Percentiles rank a stretch among this genome's conserved stretches.
Conservation (phyloP, 2,888 invertebrate species). For the Spilosoma lubricipeda region DNA sequence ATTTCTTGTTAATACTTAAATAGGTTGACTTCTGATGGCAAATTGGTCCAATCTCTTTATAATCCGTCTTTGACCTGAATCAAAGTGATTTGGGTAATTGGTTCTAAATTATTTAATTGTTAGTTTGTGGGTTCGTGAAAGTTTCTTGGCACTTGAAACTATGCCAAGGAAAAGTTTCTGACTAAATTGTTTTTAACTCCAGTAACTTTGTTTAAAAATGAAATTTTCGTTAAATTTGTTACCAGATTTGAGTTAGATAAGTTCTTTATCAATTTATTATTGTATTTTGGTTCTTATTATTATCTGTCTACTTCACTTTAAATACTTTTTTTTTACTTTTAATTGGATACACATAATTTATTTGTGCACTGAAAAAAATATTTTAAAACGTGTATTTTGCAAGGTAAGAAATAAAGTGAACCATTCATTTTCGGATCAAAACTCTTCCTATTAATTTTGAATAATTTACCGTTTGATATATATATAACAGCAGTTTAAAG, state of each 20-base stretch:
- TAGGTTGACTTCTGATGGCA: background rate
- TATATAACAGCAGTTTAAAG: no score
- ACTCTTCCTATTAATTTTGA: no score
- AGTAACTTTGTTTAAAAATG: background rate
- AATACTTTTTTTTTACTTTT: no score
- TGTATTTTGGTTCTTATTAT: background rate
- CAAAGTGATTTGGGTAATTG: slow-evolving; percentile 15
- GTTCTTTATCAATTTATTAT: background rate
- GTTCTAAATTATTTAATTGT: slow-evolving; percentile 24
- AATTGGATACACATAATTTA: no score
- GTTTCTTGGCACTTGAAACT: slow-evolving; percentile 17
- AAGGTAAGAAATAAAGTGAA: no score
- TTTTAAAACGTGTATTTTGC: no score
- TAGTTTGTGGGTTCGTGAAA: slow-evolving; percentile 18
- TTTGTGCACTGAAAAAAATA: no score
- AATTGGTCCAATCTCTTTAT: background rate
- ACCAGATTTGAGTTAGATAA: background rate
- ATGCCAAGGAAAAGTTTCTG: slow-evolving; percentile 14
- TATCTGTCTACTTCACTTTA: no score
- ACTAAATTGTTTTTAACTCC: slow-evolving; percentile 6
- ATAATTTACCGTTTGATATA: no score
- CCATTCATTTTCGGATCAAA: no score
- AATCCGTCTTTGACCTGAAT: background rate
- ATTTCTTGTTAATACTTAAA: background rate
- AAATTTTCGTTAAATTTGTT: background rate